Conservation (phyloP, 2,797 vertebrate genomes). For the Dendrocincla tyrannina region DNA sequence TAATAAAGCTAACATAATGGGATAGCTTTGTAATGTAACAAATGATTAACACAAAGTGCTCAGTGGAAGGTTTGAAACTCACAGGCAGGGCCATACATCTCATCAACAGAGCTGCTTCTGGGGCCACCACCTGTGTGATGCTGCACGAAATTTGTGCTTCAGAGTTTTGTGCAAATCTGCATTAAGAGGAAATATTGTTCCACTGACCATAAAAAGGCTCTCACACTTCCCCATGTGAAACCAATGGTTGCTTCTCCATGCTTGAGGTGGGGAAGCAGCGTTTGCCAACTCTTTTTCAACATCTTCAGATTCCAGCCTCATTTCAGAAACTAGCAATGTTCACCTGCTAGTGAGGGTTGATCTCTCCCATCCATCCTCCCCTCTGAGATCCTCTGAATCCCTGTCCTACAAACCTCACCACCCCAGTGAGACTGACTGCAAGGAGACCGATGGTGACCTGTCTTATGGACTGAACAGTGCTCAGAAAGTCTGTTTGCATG, state of each 20-base stretch:
- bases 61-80: background rate
- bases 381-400: background rate
- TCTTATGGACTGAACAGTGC: fast-evolving
- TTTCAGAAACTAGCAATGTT: background rate
- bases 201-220: background rate
- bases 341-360: background rate
- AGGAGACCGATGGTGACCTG: background rate
- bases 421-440: fast-evolving
- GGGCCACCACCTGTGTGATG: background rate
- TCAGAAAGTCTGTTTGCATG: background rate
- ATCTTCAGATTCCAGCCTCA: background rate
- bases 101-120: background rate
- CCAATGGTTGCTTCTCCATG: fast-evolving
- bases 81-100: background rate
- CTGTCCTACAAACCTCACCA: background rate
- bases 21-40: background rate
- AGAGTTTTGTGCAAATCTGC: background rate
- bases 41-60: background rate
- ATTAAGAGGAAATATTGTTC: background rate
- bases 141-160: background rate
- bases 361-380: background rate
- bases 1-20: background rate
- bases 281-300: background rate
- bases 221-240: background rate
- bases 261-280: background rate